Evolutionary conservation across 2,888 invertebrate genomes (phyloP), one percentile per base, ranked within the genome.

Genomic region (Callyntrura guangdongensis): DNA sequence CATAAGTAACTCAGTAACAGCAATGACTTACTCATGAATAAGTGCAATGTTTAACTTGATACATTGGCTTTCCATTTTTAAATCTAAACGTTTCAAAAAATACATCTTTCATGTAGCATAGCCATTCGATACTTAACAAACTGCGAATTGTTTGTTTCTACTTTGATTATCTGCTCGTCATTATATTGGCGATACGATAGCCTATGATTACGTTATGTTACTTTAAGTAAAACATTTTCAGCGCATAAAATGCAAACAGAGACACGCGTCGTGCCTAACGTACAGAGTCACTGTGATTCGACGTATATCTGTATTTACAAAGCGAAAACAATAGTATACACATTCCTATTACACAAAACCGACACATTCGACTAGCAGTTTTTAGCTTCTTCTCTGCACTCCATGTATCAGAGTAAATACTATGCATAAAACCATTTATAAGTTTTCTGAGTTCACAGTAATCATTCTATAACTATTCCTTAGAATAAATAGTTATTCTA

Each of bases 121-220:
- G 49, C 36, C 17, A 22, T 74, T 72, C 20, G 45, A 72, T 72
- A 1, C 14, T 72, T 20, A 74, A 74, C 74, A 74, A 74, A 74
- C 74, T 49, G 74, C 74, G 74, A 74, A 49, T 74, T 49, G 53
- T 74, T 74, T 72, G 72, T 74, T 74, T 12, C 67, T 69, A 72
- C 47, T 72, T 20, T 74, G 74, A 53, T 74, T 74, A 74, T 74
- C 74, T 47, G 49, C 9, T 74, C 47, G 17, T 47, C 17, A 72
- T 6, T 64, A 25, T 1, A 36, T 8, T 25, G 25, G 22, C 25
- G 64, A 8, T 64, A 64, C 25, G 12, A 25, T 64, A 25, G n/a
- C 11, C 25, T 22, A 0, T 64, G 25, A n/a, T 61, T 4, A 20
- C 8, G 17, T 61, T n/a, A 17, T 4, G 17, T 8, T n/a, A 56